Evolutionary conservation across 2,797 vertebrate genomes (phyloP), one percentile per base, ranked within the genome.

Genomic region (Crocidura indochinensis): DNA sequence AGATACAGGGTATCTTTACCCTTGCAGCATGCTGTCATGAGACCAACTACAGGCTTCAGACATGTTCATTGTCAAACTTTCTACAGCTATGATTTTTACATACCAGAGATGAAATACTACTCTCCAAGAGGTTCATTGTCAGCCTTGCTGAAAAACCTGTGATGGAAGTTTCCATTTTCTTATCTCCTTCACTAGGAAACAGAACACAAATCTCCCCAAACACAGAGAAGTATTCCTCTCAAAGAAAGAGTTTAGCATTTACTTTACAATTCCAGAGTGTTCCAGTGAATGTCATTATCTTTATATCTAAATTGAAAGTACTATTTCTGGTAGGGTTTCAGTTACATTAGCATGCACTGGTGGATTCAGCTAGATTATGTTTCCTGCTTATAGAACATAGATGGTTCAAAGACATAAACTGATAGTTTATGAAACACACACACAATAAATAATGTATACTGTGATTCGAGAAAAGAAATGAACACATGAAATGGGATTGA

Each of bases 251-350:
- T 53, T 81, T 31, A 49, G 29, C 24, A 62, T 12, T 38, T 80
- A 20, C 77, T 91, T 83, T 76, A 87, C 8, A 56, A 56, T 87
- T 74, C 44, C 46, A 53, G 27, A 91, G 47, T 68, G 22, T 44
- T 29, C 8, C 2, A 38, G 38, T 8, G n/a, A 73, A 56, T 68
- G 24, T 49, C 29, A 53, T 69, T 56, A 15, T 53, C 68, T 44
- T 60, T 14, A 46, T 3, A 87, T 78, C 8, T 64, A 46, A 83
- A 87, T 79, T 71, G 31, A 85, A 73, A 60, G 27, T n/a, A 24
- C 27, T 49, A 20, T 84, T 87, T 88, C 60, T 53, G 6, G 20
- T 60, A 81, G 8, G 68, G 11, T 87, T 91, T 81, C 29, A 11
- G 56, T 72, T 26, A 46, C 67, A 29, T 49, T 77, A 74, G 49